Base-by-base conservation (phyloP, 2,113 vertebrate species). In the Peromyscus leucopus region DNA sequence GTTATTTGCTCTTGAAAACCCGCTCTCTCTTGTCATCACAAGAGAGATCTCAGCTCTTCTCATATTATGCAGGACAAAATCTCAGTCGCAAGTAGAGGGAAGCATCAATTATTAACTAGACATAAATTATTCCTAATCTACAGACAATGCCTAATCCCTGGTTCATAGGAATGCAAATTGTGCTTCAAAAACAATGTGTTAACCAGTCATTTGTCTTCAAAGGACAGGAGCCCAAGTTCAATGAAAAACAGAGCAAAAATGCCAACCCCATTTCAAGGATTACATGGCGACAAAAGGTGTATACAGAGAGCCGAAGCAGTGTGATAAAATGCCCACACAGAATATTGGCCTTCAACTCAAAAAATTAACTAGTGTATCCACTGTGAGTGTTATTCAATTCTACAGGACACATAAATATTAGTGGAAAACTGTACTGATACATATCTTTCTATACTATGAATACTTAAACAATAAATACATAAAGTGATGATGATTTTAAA, bases 41-140 rank as follows among this genome's bases (percentile, higher is more conserved):
- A 1, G 86, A 92, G 94, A 98, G 65, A 90, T 96, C 39, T 86
- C 78, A 82, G 92, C 69, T 98, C 67, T 95, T 96, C 93, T 98
- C 22, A 96, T 95, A 95, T 97, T 97, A 98, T 97, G 93, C 96
- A 98, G 97, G 98, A 97, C 39, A 97, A 98, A 98, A 98, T 96
- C 84, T 97, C 91, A 95, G 61, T 86, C 42, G 93, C 72, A 76
- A 79, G 97, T 90, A 95, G 96, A 67, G 86, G 95, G 89, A 96
- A 80, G 6, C 36, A 98, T 98, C 83, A 98, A 98, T 98, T 98
- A 98, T 98, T 98, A 98, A 98, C 96, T 96, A 97, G 96, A 96
- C 92, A 98, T 99, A 98, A 99, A 99, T 99, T 98, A 99, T 99
- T 99, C 96, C 98, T 98, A 98, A 98, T 99, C 97, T 98, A 98